phyloP scores from a whole-genome alignment of 1,140 invertebrate genomes.

The Yoshiicerus persimilis region DNA sequence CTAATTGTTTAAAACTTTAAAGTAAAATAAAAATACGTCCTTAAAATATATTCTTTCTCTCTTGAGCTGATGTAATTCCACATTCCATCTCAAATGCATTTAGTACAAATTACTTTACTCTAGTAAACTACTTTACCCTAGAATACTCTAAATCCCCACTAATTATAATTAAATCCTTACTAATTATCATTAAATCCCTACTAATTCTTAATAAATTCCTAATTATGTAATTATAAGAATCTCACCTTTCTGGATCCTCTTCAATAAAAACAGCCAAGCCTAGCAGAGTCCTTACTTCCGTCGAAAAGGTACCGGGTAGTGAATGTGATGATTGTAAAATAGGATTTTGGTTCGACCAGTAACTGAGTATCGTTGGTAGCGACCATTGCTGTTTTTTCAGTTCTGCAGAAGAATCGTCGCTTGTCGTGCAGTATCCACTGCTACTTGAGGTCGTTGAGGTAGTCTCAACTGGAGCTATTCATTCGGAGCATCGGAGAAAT shows the following conservation, averaged over 20 bases:
- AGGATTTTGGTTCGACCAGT: background rate
- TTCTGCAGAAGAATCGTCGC: background rate
- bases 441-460: background rate
- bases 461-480: background rate
- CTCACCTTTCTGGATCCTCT: background rate
- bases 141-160: no score
- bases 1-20: background rate
- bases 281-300: background rate
- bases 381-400: slow-evolving; percentile 7
- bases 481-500: no score
- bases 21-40: background rate
- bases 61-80: no score
- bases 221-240: background rate
- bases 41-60: no score
- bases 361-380: slow-evolving; percentile 3
- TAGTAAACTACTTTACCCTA: background rate
- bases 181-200: no score
- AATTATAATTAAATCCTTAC: no score
- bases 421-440: background rate
- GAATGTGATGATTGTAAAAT: slow-evolving; percentile 6
- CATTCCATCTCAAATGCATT: background rate
- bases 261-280: background rate
- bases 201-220: no score
- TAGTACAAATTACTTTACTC: background rate
- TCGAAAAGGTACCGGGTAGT: background rate